These are phyloP conservation scores for Neuroscelio doddi DNA, from an alignment of 2,888 invertebrate species.

Conservation along the genomic window DNA sequence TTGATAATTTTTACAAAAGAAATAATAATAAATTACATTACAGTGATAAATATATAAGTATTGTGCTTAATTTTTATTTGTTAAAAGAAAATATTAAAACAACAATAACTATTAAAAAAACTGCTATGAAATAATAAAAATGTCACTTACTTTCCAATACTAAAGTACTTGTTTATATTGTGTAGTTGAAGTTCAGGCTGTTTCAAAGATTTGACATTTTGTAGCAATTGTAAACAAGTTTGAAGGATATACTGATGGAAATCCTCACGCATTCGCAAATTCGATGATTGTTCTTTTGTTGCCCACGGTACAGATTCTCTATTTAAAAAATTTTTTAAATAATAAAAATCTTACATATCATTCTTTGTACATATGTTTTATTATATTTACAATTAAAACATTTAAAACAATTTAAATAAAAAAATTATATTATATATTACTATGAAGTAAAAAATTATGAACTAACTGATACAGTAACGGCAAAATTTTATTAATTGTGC, in stretches of 20 bases:
- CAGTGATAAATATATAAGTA: no score
- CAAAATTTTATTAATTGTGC: constrained; percentile 70
- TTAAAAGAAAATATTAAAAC: no score
- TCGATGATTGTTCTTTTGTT: constrained; percentile 73
- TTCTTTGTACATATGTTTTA: constrained; percentile 1
- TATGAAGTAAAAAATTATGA: no score
- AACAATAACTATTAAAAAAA: no score
- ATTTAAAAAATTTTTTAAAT: constrained; percentile 54
- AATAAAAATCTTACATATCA: constrained; percentile 1
- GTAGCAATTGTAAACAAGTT: constrained; percentile 69
- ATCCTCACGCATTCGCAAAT: constrained; percentile 74
- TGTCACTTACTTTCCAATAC: constrained; percentile 30
- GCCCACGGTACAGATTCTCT: constrained; percentile 75
- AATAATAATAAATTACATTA: constrained; percentile 58
- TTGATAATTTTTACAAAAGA: no score
- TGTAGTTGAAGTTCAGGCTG: constrained; percentile 49
- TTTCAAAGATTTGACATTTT: constrained; percentile 67
- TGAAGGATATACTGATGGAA: constrained; percentile 77
- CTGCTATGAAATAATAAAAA: no score
- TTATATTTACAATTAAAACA: not conserved
- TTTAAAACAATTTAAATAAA: constrained; percentile 25
- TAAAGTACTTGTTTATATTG: constrained; percentile 15
- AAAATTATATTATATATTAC: not conserved
- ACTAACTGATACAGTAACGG: constrained; percentile 72
- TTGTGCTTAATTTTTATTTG: constrained; percentile 60